Evolutionary conservation across 2,797 vertebrate species (phyloP), one percentile per base, ranked within the genome.

Genomic region (Diceros bicornis): DNA sequence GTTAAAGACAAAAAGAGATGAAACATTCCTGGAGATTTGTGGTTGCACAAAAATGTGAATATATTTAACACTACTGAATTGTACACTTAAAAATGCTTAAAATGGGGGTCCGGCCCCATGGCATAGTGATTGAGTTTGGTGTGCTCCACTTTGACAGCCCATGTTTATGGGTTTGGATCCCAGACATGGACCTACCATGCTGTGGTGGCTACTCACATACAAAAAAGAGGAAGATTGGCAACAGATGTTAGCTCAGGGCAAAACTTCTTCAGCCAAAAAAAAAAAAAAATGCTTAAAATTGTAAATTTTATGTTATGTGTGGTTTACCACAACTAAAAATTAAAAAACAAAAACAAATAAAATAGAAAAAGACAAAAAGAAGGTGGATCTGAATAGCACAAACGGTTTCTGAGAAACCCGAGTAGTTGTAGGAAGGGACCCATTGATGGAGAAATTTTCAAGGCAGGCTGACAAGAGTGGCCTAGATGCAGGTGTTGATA

Each of bases 401-500:
- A 50, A 44, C 57, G 8, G 85, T 74, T 90, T 92, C 93, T 77
- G 64, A 91, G 74, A 97, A 96, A 71, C 1, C 2, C 2, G 13
- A 37, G 32, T 10, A 88, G 59, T 59, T 74, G 23, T 23, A 37
- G 8, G 59, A 52, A 93, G 32, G 27, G 18, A 74, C 32, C 29
- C 82, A 86, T 10, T 77, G 78, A 79, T 41, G 59, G 57, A 94
- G 66, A 96, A 77, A 87, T 37, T 27, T 72, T 74, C 72, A 90
- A 93, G 71, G 23, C 86, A 82, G 83, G 21, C 50, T 93, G 91
- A 91, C 34, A 89, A 81, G 79, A 79, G 32, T 41, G 59, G 32
- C 82, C 74, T 61, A 89, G 47, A 93, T 78, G 41, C 55, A 68
- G 74, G 64, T 92, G 82, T 84, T 91, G 96, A 61, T 86, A 86